Percentiles rank a stretch among this genome's conserved stretches.
These are phyloP conservation scores for Euplexia lucipara DNA, from an alignment of 2,888 invertebrate species.

Conservation along the genomic window DNA sequence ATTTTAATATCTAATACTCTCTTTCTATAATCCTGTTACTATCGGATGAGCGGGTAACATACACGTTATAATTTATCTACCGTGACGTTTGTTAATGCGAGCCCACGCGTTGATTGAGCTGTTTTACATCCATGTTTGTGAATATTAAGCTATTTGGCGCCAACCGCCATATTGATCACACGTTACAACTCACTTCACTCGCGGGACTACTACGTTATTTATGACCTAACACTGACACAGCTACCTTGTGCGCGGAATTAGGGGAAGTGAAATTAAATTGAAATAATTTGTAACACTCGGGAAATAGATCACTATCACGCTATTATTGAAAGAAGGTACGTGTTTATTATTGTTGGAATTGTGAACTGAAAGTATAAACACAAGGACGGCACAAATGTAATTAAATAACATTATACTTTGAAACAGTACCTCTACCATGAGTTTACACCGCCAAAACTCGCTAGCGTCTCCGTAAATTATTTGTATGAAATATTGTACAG, in stretches of 20 bases:
- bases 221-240: neutral
- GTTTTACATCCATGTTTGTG: constrained; percentile 31
- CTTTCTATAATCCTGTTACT: neutral
- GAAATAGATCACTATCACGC: constrained; percentile 25
- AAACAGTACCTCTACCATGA: no score
- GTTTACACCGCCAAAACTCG: no score
- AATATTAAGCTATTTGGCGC: constrained; percentile 39
- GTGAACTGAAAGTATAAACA: constrained; percentile 19
- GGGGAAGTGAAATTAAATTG: constrained; percentile 17
- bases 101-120: constrained; percentile 35
- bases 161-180: constrained; percentile 43
- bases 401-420: constrained; percentile 44
- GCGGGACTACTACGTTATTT: constrained; percentile 23
- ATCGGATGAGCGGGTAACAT: constrained; percentile 12
- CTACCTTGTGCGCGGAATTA: constrained; percentile 14
- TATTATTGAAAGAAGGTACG: constrained; percentile 3
- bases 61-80: constrained; percentile 13
- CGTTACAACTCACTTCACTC: constrained; percentile 28
- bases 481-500: no score
- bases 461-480: no score
- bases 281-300: constrained; percentile 20
- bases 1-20: no score
- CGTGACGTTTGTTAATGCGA: constrained; percentile 22
- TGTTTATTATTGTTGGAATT: neutral
- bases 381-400: constrained; percentile 7